Evolutionary conservation across 2,797 vertebrate genomes (phyloP), one percentile per base, ranked within the genome.

Genomic region (Pelochelys cantorii): DNA sequence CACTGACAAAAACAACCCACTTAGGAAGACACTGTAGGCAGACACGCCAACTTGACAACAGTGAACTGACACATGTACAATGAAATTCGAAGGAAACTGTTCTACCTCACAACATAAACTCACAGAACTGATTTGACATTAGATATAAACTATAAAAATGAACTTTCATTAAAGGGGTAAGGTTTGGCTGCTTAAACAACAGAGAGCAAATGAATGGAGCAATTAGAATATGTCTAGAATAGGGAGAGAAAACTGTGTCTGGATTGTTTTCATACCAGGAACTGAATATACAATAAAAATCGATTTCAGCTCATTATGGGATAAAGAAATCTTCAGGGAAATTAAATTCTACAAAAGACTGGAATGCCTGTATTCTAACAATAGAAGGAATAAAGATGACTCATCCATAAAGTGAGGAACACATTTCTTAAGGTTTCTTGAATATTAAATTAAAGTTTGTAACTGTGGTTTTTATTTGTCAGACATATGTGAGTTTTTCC

Each of bases 401-500:
- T 9, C 83, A 89, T 53, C 29, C 56, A 54, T 42, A 27, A 0
- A 3, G 11, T 23, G 86, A 87, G 85, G 12, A 1, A 77, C 83
- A 54, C 1, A 8, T 48, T 48, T 48, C 42, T 48, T 48, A 48
- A 48, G 42, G 42, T 48, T 48, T 48, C 42, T 48, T 48, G 42
- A 48, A 48, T 48, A 48, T 48, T 48, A 48, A 48, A 1, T 0
- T 37, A 2, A 37, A 20, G 34, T 25, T 92, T 77, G 71, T 52
- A 92, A 81, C 31, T 53, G 37, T 37, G 15, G 59, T 20, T 55
- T 88, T 86, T 60, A 88, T 79, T 94, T 84, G 93, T 27, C 31
- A 65, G 31, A n/a, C 57, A 27, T 59, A 11, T n/a, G 7, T n/a
- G 62, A 34, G 31, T 48, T 75, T 75, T 75, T 17, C 37, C 71